These are phyloP conservation scores for Pandion haliaetus DNA, from an alignment of 2,113 vertebrate species.

Conservation along the genomic window DNA sequence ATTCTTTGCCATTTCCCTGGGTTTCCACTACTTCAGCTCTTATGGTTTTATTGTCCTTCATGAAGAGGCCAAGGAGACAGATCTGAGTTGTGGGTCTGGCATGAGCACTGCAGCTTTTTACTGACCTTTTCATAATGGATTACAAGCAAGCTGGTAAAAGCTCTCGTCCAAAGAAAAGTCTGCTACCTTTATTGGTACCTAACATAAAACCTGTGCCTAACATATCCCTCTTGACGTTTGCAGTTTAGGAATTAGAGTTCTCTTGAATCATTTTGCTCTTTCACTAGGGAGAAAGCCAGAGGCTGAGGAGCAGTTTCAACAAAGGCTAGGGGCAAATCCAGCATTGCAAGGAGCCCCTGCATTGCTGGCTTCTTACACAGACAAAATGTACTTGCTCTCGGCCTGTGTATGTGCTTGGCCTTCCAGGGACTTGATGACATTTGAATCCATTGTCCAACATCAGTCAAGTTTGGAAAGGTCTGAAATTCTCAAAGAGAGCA, in stretches of 20 bases:
- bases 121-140: conserved; percentile 9
- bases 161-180: not conserved
- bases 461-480: not conserved
- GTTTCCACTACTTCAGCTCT: not conserved
- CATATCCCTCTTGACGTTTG: not conserved
- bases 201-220: not conserved
- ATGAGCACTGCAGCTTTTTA: not conserved
- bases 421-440: not conserved
- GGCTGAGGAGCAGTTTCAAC: not conserved
- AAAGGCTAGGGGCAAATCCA: not conserved
- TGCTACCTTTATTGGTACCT: not conserved
- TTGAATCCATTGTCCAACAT: not conserved
- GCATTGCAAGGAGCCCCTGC: not conserved
- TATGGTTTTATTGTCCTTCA: not conserved
- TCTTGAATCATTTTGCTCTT: not conserved
- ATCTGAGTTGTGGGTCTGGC: not conserved
- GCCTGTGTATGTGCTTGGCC: not conserved
- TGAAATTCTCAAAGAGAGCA: not conserved
- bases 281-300: not conserved
- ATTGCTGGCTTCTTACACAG: not conserved
- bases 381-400: not conserved
- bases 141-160: not conserved
- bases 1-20: not conserved
- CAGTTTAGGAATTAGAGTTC: not conserved
- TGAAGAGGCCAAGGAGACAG: not conserved